These are phyloP conservation scores for Andrena hattorfiana DNA, from an alignment of 2,888 invertebrate genomes.

Conservation along the genomic window DNA sequence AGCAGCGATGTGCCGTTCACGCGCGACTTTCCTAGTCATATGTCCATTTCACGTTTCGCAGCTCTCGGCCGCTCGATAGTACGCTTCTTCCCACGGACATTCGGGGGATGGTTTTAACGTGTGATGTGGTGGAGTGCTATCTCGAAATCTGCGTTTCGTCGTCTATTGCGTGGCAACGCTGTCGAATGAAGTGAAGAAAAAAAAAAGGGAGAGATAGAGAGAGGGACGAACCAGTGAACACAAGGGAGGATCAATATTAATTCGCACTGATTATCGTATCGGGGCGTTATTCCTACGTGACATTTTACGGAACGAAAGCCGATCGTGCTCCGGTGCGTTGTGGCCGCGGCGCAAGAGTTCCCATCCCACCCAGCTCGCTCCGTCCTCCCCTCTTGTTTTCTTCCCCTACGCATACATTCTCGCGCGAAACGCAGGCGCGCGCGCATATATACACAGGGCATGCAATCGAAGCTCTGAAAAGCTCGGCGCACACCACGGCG, in stretches of 20 bases:
- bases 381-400: slow-evolving; percentile 41
- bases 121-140: slow-evolving; percentile 62
- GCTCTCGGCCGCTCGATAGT: background rate
- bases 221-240: slow-evolving; percentile 42
- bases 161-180: slow-evolving; percentile 14
- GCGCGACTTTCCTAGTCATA: slow-evolving; percentile 26
- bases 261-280: slow-evolving; percentile 48
- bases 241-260: slow-evolving; percentile 38
- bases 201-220: background rate
- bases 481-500: slow-evolving; percentile 62
- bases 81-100: slow-evolving; percentile 7
- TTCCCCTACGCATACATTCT: slow-evolving; percentile 36
- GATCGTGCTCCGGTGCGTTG: slow-evolving; percentile 60
- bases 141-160: slow-evolving; percentile 28
- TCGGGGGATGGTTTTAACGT: slow-evolving; percentile 27
- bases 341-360: slow-evolving; percentile 66
- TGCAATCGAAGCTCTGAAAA: slow-evolving; percentile 27
- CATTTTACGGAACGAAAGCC: slow-evolving; percentile 57
- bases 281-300: slow-evolving; percentile 47
- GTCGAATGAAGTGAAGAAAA: slow-evolving; percentile 36
- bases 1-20: slow-evolving; percentile 23
- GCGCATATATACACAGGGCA: slow-evolving; percentile 14
- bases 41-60: slow-evolving; percentile 24
- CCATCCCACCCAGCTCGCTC: slow-evolving; percentile 56
- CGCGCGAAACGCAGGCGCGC: slow-evolving; percentile 22